Base-by-base conservation (phyloP, 2,797 vertebrate species). In the Ispidina picta region DNA sequence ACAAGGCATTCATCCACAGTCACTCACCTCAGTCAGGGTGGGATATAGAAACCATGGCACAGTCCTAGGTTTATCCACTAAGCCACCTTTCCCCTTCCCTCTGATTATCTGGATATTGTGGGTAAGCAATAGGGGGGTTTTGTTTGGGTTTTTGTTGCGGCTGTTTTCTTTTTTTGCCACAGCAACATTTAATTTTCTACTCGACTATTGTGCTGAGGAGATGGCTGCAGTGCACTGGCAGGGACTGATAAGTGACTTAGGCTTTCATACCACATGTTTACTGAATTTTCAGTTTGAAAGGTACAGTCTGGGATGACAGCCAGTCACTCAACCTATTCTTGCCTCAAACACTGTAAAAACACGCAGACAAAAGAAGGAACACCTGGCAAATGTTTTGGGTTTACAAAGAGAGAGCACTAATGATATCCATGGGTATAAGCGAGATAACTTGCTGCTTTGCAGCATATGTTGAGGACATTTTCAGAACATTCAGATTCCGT, bases 221-320 rank as follows among this genome's bases (percentile, higher is more conserved):
- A 21, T 46, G 83, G 59, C 83, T 82, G 83, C 81, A 86, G 77
- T 54, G 64, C 65, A 7, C 92, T 94, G 95, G 89, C 86, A 74
- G 68, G 33, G 49, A 22, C 89, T 93, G 91, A 92, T 89, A 92
- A 89, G 92, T 94, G 79, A 75, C 92, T 92, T 86, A 89, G 22
- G 54, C 25, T 90, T 92, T 93, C 59, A 62, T 74, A 76, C 86
- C 66, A 20, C 75, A 44, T 28, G 10, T 92, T 83, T 68, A 65
- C 62, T 92, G 89, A 80, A 81, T 87, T 93, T 92, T 85, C 78
- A 49, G 70, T 90, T 92, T 78, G 76, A 83, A 88, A 83, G 41
- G 76, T 91, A 71, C 78, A 46, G 66, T 65, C 87, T 94, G 79
- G 93, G 75, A 93, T 87, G 79, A 89, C 82, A 92, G 89, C 77